Evolutionary conservation across 2,113 vertebrate species (phyloP).

Genomic region (Tachycineta bicolor): DNA sequence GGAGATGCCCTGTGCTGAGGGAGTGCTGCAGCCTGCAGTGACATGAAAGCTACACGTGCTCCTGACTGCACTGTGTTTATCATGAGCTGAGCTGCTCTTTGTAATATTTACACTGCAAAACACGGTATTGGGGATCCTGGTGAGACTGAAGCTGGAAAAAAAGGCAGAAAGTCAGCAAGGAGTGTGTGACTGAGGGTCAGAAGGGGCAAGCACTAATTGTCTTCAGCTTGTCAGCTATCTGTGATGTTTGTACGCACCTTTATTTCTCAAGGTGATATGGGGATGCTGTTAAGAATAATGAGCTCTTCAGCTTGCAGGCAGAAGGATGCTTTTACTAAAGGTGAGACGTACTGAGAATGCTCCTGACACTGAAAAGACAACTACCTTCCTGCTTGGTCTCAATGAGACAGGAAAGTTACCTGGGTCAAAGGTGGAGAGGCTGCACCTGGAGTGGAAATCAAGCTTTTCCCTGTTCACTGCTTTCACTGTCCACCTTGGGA

Average conservation of each 20-base stretch:
- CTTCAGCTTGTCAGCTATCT: neutral
- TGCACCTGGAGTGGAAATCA: neutral
- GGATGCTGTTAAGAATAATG: neutral
- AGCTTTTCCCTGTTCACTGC: neutral
- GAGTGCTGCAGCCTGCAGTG: neutral
- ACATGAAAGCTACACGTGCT: neutral
- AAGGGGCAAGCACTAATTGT: neutral
- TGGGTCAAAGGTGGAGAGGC: neutral
- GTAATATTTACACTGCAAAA: neutral
- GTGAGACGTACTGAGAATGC: neutral
- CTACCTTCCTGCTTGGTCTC: neutral
- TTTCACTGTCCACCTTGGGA: neutral
- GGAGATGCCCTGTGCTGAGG: neutral
- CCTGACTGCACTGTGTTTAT: neutral
- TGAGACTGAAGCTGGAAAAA: neutral
- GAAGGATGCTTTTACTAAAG: neutral
- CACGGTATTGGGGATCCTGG: neutral
- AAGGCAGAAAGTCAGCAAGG: neutral
- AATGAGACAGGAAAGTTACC: neutral
- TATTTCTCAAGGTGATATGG: neutral
- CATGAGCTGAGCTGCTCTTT: neutral
- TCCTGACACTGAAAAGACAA: neutral
- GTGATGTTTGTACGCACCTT: neutral
- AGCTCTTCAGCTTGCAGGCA: neutral
- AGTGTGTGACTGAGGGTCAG: neutral